Percentiles rank a stretch among this genome's conserved stretches.
Conservation (phyloP, 2,113 vertebrate genomes). For the Nothocercus nigrocapillus region DNA sequence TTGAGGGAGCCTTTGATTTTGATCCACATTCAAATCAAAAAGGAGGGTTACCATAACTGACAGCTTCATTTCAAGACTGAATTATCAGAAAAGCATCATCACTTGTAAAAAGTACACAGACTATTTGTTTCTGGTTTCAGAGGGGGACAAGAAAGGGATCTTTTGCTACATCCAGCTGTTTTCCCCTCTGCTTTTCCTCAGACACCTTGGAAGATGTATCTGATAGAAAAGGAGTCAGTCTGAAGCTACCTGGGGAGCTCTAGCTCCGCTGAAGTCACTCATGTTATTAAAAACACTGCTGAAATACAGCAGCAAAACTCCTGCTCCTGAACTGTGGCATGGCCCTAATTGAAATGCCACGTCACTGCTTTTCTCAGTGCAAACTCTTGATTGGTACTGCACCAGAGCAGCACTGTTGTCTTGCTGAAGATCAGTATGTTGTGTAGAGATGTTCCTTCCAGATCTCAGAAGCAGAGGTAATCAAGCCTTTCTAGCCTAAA, state of each 20-base stretch:
- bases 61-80: background rate
- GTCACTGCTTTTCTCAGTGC: background rate
- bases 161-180: background rate
- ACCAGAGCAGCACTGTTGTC: background rate
- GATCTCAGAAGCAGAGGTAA: background rate
- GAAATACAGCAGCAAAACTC: background rate
- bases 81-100: background rate
- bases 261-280: background rate
- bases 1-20: background rate
- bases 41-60: background rate
- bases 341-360: fast-evolving
- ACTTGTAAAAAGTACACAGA: background rate
- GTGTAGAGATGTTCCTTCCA: background rate
- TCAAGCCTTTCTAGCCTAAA: background rate
- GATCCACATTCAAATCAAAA: background rate
- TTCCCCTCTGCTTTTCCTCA: background rate
- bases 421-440: background rate
- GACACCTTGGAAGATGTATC: background rate
- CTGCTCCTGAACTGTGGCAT: fast-evolving
- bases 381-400: fast-evolving
- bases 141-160: background rate
- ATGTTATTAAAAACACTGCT: background rate
- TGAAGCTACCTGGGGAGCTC: background rate
- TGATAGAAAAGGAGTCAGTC: background rate
- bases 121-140: background rate